A percentile compares a stretch with the other conserved stretches of the same genome.
phyloP scores from a whole-genome alignment of 2,888 invertebrate species.

The Resseliella maxima region DNA sequence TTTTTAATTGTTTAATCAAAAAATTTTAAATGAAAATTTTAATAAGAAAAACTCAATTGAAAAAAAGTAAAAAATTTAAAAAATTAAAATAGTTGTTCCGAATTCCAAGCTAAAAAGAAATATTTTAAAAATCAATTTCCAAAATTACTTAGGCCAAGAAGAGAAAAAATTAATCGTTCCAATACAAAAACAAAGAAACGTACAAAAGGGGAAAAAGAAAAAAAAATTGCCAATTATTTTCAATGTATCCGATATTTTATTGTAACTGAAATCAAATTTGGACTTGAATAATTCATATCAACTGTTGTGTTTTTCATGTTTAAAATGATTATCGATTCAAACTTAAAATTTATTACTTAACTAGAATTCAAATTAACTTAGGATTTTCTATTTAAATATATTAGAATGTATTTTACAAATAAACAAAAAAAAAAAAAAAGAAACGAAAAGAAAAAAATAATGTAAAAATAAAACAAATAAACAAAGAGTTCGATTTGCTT shows the following conservation, averaged over 20 bases:
- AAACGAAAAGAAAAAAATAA: neutral
- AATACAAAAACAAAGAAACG: neutral
- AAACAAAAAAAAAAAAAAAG: neutral
- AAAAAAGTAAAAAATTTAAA: too few relatives aligned
- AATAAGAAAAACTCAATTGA: too few relatives aligned
- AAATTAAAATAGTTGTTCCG: too few relatives aligned
- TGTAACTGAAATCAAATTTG: constrained; percentile 46
- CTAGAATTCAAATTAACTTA: neutral
- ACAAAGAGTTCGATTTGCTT: neutral
- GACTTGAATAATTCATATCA: constrained; percentile 2
- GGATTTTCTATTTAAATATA: constrained; percentile 24
- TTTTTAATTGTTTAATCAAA: too few relatives aligned
- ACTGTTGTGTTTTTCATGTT: neutral
- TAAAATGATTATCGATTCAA: constrained; percentile 12
- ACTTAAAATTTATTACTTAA: neutral
- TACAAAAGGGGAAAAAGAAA: constrained; percentile 1
- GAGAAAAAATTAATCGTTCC: too few relatives aligned
- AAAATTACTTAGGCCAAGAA: too few relatives aligned
- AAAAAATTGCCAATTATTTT: constrained; percentile 5
- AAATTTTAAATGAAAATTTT: too few relatives aligned
- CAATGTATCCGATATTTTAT: constrained; percentile 11
- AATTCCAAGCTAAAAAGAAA: too few relatives aligned
- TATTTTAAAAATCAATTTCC: too few relatives aligned
- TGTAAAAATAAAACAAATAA: neutral
- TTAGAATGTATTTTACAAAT: constrained; percentile 12